Evolutionary conservation across 2,888 invertebrate species (phyloP), one percentile per base, ranked within the genome.

Genomic region (Diplazon laetatorius): DNA sequence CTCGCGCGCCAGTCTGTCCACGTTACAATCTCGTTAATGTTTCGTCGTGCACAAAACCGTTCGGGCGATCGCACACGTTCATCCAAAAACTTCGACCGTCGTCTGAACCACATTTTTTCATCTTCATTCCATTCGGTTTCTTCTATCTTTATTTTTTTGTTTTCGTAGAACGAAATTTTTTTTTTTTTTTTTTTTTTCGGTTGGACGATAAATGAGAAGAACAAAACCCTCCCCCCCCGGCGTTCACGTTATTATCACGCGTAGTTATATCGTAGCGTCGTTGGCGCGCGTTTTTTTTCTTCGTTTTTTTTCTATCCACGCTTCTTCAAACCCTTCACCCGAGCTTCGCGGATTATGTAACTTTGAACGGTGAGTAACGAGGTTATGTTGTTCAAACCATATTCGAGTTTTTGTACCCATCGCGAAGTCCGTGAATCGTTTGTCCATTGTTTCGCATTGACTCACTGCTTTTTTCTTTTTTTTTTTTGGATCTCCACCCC

Each of bases 261-360:
- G 4, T 52, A 57, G n/a, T 60, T 30, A 14, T n/a, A n/a, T n/a
- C 57, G 69, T 30, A 30, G 30, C 74, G 62, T 70, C 60, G 78
- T 80, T 78, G 73, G 62, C 78, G 80, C 80, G 78, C 78, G 69
- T 63, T 50, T 50, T 30, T 6, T n/a, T n/a, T n/a, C n/a, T n/a
- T n/a, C 37, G 37, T 8, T 8, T 12, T 12, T 37, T 12, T 22
- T 25, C 22, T 60, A 25, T 22, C 42, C 60, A 62, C 60, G 63
- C 62, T 83, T 76, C 77, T 76, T 80, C 68, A 63, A 60, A 60
- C 76, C 44, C n/a, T n/a, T n/a, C n/a, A n/a, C n/a, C n/a, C n/a
- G n/a, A n/a, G n/a, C n/a, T n/a, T n/a, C n/a, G n/a, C 80, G 66
- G 84, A 84, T 89, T 89, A 89, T 89, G 85, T 89, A 89, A 89